Conservation (phyloP, 1,140 invertebrate genomes). For the Bombus turneri region DNA sequence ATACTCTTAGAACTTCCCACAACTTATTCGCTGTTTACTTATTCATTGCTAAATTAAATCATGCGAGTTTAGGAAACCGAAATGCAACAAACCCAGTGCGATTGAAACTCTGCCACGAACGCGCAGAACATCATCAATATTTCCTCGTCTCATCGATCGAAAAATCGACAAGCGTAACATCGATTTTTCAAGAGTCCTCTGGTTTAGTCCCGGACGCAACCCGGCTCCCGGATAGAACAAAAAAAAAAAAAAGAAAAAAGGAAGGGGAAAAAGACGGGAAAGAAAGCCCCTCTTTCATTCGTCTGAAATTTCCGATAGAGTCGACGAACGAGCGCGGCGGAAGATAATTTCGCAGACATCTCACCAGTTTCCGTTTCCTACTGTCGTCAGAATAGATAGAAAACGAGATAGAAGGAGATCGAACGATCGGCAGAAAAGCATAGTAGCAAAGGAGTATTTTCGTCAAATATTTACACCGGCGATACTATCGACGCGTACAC, state of each 20-base stretch:
- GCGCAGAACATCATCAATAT: conserved; percentile 19
- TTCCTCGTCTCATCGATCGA: neutral
- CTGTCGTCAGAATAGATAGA: neutral
- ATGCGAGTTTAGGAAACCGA: neutral
- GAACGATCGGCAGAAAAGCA: neutral
- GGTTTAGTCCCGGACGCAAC: neutral
- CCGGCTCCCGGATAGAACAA: neutral
- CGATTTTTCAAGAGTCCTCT: conserved; percentile 20
- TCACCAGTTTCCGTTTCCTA: conserved; percentile 8
- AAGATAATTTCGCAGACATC: conserved; percentile 36
- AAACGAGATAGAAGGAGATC: neutral
- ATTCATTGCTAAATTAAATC: neutral
- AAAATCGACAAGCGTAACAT: conserved; percentile 2
- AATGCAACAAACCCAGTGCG: neutral
- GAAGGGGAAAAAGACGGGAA: neutral
- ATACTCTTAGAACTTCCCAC: too few species aligned
- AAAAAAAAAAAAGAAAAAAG: neutral
- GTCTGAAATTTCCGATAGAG: conserved; percentile 37
- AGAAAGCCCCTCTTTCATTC: neutral
- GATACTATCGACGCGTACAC: conserved; percentile 34
- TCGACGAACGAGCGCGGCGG: neutral
- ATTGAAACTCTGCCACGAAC: neutral
- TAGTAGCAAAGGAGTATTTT: conserved; percentile 5
- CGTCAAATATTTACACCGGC: conserved; percentile 27
- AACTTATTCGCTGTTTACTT: neutral